Conservation (phyloP, 2,797 vertebrate species). For the Urosaurus nigricauda region DNA sequence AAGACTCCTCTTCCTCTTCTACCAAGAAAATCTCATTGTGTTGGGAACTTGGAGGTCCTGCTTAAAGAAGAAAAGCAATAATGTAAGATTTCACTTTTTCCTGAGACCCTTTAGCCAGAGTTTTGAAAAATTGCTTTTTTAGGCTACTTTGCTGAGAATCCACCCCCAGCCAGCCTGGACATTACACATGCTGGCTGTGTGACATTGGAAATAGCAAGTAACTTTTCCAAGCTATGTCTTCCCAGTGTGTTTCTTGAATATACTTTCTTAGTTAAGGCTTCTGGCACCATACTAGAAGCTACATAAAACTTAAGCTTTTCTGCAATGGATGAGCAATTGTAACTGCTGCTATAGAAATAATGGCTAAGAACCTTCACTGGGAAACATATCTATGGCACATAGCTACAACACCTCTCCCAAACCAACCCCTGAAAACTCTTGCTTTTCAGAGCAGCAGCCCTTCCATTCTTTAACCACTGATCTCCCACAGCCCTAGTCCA, state of each 20-base stretch:
- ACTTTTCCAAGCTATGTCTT: too few species aligned
- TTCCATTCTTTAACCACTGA: too few species aligned
- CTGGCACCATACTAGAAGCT: neutral
- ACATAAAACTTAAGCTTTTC: neutral
- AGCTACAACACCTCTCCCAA: too few species aligned
- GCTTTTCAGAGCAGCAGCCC: too few species aligned
- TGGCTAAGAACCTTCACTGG: neutral
- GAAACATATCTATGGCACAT: too few species aligned
- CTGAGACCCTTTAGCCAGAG: neutral
- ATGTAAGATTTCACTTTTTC: neutral
- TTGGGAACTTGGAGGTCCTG: constrained; percentile 27
- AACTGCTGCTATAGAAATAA: neutral
- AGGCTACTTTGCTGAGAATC: too few species aligned
- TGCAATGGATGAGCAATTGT: neutral
- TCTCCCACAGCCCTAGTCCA: too few species aligned
- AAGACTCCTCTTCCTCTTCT: constrained; percentile 17
- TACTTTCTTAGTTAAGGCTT: neutral
- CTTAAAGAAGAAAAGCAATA: constrained; percentile 3
- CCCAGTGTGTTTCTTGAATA: neutral
- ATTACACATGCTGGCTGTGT: neutral
- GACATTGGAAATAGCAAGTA: neutral
- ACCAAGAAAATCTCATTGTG: constrained; percentile 22
- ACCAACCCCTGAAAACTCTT: too few species aligned
- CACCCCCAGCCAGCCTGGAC: neutral
- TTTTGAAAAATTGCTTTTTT: neutral